Base-by-base conservation (phyloP, 2,113 vertebrate species). In the Prietella phreatophila region DNA sequence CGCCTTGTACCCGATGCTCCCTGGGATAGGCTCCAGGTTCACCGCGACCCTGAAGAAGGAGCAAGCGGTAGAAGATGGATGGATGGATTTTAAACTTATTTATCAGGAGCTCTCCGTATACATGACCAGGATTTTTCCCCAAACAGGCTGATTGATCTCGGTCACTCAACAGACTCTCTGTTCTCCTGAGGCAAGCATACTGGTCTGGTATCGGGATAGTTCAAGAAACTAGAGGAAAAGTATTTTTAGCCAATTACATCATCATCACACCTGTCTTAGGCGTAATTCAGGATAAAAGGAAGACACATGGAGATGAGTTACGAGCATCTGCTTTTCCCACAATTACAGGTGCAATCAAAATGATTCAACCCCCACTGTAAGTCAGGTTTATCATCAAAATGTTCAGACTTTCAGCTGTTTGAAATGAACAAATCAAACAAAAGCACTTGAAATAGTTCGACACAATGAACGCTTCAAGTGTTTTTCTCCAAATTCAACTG, bases 121-220 rank as follows among this genome's bases (percentile, higher is more conserved):
- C 36, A 17, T 39, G 81, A 22, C 11, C 42, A 19, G 42, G 82
- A 39, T 30, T 50, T 67, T 65, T 42, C 5, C 82, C 5, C 82
- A 89, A 84, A 78, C 60, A 65, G 63, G 78, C 55, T 39, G 58
- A 79, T 0, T 85, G 61, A 27, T 14, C 56, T 61, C 27, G 60
- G 81, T 39, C 85, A 89, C 19, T 84, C 71, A 89, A 71, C 58
- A 89, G 27, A 69, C 15, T 39, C 67, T 71, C 65, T 15, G 27
- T 33, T 61, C 83, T 83, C 14, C 82, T 67, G 61, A 53, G 61
- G 65, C 42, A 69, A 84, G 50, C 60, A 78, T 13, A 85, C 36
- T 73, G 78, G 56, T 67, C 36, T 73, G 78, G 56, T 67, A 82
- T 25, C 20, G 1, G 20, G 25, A 56, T 36, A 81, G 42, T 60